Percentiles rank a stretch among this genome's conserved stretches.
phyloP scores from a whole-genome alignment of 2,888 invertebrate species.

The Xestia xanthographa region DNA sequence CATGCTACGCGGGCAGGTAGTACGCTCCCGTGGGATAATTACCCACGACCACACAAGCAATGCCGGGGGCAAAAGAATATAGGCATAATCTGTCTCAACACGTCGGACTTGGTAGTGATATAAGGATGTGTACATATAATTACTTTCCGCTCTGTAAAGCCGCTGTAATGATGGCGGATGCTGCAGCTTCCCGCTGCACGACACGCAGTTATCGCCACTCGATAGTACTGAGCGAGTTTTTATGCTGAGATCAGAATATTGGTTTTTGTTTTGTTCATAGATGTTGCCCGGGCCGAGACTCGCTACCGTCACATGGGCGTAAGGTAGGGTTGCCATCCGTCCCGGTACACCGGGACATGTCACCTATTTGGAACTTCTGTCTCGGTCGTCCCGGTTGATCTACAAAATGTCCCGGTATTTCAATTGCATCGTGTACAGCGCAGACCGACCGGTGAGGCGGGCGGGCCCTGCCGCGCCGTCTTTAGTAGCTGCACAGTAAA shows the following conservation, averaged over 20 bases:
- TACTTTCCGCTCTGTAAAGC: slow-evolving; percentile 61
- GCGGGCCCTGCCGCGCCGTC: no score
- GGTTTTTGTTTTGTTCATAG: not conserved
- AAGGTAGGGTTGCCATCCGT: no score
- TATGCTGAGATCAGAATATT: not conserved
- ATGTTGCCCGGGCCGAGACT: not conserved
- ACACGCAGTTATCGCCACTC: slow-evolving; percentile 8
- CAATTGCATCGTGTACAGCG: no score
- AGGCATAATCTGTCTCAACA: slow-evolving; percentile 1
- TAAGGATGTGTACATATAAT: slow-evolving; percentile 60
- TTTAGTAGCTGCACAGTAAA: no score
- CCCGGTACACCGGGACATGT: no score
- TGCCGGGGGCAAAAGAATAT: not conserved
- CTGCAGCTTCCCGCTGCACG: slow-evolving; percentile 33
- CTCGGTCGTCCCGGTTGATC: no score
- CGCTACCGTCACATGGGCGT: no score
- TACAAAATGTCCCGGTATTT: no score
- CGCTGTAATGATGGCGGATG: slow-evolving; percentile 51
- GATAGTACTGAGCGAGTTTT: slow-evolving; percentile 11
- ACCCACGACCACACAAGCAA: not conserved
- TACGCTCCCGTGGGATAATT: not conserved
- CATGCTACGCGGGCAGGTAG: no score
- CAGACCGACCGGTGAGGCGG: no score
- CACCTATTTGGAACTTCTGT: no score
- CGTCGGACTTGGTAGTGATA: slow-evolving; percentile 29